phyloP scores from a whole-genome alignment of 1,140 invertebrate species.

The Euwallacea fornicatus region DNA sequence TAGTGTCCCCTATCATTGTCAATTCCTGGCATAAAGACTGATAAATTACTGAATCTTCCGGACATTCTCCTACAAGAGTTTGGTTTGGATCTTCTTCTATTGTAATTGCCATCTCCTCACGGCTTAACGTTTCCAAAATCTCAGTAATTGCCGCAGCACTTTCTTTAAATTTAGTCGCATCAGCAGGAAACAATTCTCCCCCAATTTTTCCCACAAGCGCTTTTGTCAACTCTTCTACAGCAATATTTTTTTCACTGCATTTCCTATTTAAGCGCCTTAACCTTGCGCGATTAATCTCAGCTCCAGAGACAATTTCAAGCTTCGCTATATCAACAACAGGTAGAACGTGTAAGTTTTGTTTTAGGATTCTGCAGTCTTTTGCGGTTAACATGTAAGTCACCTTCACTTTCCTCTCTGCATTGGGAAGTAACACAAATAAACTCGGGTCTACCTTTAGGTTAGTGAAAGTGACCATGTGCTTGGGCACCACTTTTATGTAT shows the following conservation, averaged over 20 bases:
- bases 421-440: conserved; percentile 41
- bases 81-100: conserved; percentile 44
- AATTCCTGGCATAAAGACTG: conserved; percentile 42
- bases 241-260: conserved; percentile 32
- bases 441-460: conserved; percentile 41
- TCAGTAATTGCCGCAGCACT: conserved; percentile 28
- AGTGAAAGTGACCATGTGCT: conserved; percentile 48
- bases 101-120: conserved; percentile 42
- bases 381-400: conserved; percentile 39
- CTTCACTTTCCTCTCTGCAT: conserved; percentile 38
- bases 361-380: conserved; percentile 42
- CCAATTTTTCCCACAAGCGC: conserved; percentile 39
- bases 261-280: conserved; percentile 43
- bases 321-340: conserved; percentile 43
- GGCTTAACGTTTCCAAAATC: conserved; percentile 35
- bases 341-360: conserved; percentile 31
- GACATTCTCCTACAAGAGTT: conserved; percentile 38
- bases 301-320: conserved; percentile 43
- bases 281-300: conserved; percentile 45
- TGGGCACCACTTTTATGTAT: conserved; percentile 54
- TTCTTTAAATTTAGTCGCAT: conserved; percentile 42
- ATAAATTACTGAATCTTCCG: conserved; percentile 43
- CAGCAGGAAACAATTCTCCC: conserved; percentile 42
- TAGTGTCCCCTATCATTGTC: conserved; percentile 21
- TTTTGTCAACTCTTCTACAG: conserved; percentile 38